Evolutionary conservation across 30 jellyfish, hydroid and myxozoan species (phyloP).

Genomic region (Aurelia coerulea): DNA sequence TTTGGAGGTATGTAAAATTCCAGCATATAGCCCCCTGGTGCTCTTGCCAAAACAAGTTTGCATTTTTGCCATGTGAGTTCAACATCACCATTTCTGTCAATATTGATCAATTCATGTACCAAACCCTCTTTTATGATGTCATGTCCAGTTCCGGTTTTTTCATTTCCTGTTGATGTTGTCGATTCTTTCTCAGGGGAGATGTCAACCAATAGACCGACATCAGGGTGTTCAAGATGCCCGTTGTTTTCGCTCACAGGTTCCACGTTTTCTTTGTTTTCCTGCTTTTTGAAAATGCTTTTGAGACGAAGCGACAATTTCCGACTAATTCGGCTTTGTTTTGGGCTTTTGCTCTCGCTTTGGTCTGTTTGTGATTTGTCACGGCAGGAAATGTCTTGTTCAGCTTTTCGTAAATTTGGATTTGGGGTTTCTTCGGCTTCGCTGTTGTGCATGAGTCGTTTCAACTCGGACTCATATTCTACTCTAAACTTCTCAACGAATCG

Average conservation of each 20-base stretch:
- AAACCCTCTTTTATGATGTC: constrained; percentile 87
- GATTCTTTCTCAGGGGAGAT: constrained; percentile 67
- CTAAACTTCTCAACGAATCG: constrained; percentile 77
- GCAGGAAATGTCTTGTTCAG: constrained; percentile 19
- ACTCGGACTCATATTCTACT: constrained; percentile 74
- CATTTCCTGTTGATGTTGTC: constrained; percentile 65
- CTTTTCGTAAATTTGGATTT: constrained; percentile 38
- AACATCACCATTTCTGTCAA: constrained; percentile 91
- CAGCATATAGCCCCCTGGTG: constrained; percentile 98
- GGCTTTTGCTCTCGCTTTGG: constrained; percentile 50
- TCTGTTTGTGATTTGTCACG: constrained; percentile 70
- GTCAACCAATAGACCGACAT: constrained; percentile 64
- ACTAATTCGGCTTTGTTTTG: constrained; percentile 66
- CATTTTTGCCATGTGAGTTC: constrained; percentile 93
- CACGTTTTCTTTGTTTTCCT: constrained; percentile 74
- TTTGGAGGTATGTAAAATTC: constrained; percentile 95
- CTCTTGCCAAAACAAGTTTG: constrained; percentile 81
- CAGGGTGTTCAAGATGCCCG: constrained; percentile 20
- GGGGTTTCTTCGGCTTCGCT: constrained; percentile 37
- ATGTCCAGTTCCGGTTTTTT: constrained; percentile 87
- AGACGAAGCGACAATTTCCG: constrained; percentile 86
- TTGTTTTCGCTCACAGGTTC: constrained; percentile 32
- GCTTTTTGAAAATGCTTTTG: constrained; percentile 78
- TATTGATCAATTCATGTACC: constrained; percentile 88
- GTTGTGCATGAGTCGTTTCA: constrained; percentile 76